phyloP scores from a whole-genome alignment of 2,888 invertebrate species.

The Lasioglossum zephyrum region DNA sequence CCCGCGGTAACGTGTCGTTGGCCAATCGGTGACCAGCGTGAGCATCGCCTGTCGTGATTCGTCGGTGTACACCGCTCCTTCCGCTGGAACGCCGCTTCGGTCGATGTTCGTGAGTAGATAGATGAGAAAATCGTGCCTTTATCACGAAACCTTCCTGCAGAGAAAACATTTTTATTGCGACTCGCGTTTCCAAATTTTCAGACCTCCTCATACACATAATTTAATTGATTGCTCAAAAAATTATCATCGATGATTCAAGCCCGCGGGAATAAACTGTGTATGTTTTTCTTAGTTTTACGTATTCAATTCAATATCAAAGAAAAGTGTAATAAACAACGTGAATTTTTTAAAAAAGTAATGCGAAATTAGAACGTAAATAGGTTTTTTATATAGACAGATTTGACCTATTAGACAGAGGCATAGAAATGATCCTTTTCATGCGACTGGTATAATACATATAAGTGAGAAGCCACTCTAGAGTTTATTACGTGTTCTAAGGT shows the following conservation, averaged over 20 bases:
- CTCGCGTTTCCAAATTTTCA: background rate
- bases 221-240: background rate
- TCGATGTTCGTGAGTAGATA: conserved; percentile 5
- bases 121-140: background rate
- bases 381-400: background rate
- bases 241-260: background rate
- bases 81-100: conserved; percentile 9
- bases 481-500: conserved; percentile 25
- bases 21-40: conserved; percentile 37
- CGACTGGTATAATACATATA: background rate
- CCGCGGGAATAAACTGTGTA: background rate
- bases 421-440: background rate
- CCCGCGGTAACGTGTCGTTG: background rate
- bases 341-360: background rate
- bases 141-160: background rate
- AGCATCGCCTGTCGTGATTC: conserved; percentile 14
- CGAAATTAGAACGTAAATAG: background rate
- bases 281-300: background rate
- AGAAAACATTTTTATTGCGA: background rate
- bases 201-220: background rate
- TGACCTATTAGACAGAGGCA: background rate
- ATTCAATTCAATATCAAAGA: background rate
- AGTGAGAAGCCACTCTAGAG: conserved; percentile 4
- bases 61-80: background rate
- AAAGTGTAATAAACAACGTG: background rate